Base-by-base conservation (phyloP, 2,888 invertebrate species). In the Zaprionus bogoriensis region DNA sequence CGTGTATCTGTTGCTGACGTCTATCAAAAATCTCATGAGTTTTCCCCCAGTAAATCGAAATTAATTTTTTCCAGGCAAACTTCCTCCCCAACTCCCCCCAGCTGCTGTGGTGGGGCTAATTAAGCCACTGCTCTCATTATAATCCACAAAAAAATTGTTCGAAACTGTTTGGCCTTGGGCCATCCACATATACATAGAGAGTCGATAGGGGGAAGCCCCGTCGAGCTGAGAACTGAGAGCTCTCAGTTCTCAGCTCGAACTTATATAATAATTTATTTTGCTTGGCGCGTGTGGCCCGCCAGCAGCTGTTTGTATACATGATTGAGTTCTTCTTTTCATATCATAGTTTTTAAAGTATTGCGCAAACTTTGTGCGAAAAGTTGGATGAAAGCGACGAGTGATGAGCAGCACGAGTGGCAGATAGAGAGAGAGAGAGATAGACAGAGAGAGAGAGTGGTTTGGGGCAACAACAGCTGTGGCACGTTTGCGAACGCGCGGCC, bases 301-400 rank as follows among this genome's bases (percentile, higher is more conserved):
- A 50, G 57, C 62, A 45, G 63, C 62, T 55, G 63, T 71, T 72
- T 53, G 63, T 38, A 38, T 50, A 60, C 41, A 64, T 67, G 68
- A 73, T 67, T 67, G 53, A 74, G 68, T 47, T 62, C 17, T 51
- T 45, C 42, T 47, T 61, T 66, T 58, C 53, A 42, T 55, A 55
- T 52, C 48, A 52, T 55, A 52, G 53, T 52, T 68, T 50, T 53
- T 73, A 39, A 61, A 52, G 44, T 47, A 47, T 47, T 36, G 38
- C 47, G 46, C 27, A 58, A 68, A 54, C 39, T 48, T 41, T 47
- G 42, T 41, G 60, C 9, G 36, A 60, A 48, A 39, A 62, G 32
- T 22, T 17, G 44, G n/a, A 2, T 25, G 30, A 39, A 22, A 12
- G n/a, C n/a, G n/a, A n/a, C n/a, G n/a, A n/a, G n/a, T n/a, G n/a